Evolutionary conservation across 2,113 vertebrate genomes (phyloP).

Genomic region (Myrmecobius fasciatus): DNA sequence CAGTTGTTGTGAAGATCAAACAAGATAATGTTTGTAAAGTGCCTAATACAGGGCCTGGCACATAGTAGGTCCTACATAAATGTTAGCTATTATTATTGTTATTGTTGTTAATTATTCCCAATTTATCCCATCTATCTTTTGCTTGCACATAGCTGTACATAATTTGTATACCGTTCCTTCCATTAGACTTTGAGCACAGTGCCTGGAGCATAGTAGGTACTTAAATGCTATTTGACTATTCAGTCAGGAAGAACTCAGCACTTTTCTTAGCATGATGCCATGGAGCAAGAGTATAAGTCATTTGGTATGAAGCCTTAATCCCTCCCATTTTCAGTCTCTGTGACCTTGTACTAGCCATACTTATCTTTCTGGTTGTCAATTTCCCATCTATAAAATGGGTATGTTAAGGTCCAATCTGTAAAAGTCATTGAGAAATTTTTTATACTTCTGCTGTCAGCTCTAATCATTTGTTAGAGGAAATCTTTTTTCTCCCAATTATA

Average conservation of each 20-base stretch:
- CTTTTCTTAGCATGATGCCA: neutral
- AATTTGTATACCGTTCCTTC: neutral
- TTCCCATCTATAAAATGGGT: neutral
- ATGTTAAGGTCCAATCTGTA: neutral
- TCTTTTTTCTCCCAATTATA: neutral
- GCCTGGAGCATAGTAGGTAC: neutral
- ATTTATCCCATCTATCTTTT: neutral
- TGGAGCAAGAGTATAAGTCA: neutral
- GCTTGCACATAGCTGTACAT: neutral
- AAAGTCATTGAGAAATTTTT: neutral
- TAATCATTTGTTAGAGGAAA: neutral
- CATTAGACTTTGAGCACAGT: neutral
- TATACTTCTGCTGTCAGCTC: neutral
- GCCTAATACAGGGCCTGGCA: neutral
- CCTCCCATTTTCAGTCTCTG: neutral
- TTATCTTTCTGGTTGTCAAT: neutral
- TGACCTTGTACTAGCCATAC: neutral
- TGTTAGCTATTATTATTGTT: neutral
- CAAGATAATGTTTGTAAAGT: neutral
- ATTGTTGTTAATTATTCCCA: neutral
- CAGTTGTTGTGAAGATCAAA: neutral
- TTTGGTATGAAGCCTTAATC: neutral
- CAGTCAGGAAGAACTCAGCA: neutral
- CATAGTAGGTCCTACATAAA: neutral
- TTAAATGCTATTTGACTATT: neutral